Evolutionary conservation across 2,888 invertebrate genomes (phyloP), one percentile per base, ranked within the genome.

Genomic region (Pammene aurita): DNA sequence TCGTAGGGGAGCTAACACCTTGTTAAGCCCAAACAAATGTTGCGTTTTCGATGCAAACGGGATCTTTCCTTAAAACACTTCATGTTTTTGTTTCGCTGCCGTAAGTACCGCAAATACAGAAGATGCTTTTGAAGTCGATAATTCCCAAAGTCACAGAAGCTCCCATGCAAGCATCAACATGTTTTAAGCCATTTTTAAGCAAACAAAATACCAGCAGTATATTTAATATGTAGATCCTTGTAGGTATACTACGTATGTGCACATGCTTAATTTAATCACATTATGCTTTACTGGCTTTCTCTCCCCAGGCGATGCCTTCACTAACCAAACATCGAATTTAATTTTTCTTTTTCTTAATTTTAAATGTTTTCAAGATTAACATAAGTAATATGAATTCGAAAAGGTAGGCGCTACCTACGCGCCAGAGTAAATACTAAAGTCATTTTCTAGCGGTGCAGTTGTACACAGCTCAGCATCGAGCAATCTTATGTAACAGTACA

Each of bases 1-100:
- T 78, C 80, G 77, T 83, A 83, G 86, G 88, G 89, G 89, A 79
- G 78, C 72, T 63, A 68, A 77, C 90, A 89, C 85, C 90, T 88
- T 88, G 85, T 73, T 72, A 74, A 72, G 72, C 70, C 58, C 61
- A 65, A 78, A 72, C 74, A 73, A 75, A 78, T 76, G 76, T 71
- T 68, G 38, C 63, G 64, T 56, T 71, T 67, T 60, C 14, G 54
- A 69, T 56, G 2, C 58, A 65, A 64, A 60, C 65, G 58, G 26
- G 54, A 46, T 13, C 46, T 52, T 65, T 55, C 42, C 67, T 16
- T 62, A 62, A 70, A 70, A 67, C 66, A 41, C 10, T n/a, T 61
- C 48, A 16, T 67, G 61, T 67, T 70, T 63, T 67, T 62, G 57
- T 67, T 70, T 57, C 18, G 52, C 42, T 18, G 38, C 38, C 65